Evolutionary conservation across 2,888 invertebrate species (phyloP).

Genomic region (Epistrophe grossulariae): DNA sequence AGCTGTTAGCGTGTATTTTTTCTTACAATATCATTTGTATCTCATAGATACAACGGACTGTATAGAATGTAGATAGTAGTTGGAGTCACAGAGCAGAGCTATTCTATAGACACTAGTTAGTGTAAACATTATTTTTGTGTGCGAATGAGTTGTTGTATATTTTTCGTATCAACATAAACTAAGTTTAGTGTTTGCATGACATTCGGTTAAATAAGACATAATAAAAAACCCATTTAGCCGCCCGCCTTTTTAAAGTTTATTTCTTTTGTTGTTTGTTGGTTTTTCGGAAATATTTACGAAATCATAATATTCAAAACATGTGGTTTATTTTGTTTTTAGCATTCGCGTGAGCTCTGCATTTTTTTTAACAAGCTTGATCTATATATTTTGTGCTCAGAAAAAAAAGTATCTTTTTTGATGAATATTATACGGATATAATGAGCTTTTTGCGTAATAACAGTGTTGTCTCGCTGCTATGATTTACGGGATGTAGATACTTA

Average conservation of each 20-base stretch:
- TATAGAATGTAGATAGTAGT: constrained; percentile 68
- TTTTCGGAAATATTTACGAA: constrained; percentile 22
- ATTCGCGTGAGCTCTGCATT: constrained; percentile 38
- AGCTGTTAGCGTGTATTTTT: constrained; percentile 69
- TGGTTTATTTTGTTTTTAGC: not conserved
- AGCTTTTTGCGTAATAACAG: constrained; percentile 46
- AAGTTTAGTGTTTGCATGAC: constrained; percentile 79
- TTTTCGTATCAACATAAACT: constrained; percentile 75
- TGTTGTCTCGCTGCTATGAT: constrained; percentile 40
- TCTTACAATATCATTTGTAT: constrained; percentile 21
- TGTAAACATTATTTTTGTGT: constrained; percentile 64
- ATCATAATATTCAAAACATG: constrained; percentile 7
- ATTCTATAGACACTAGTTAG: constrained; percentile 64
- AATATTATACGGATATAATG: not conserved
- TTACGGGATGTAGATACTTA: constrained; percentile 67
- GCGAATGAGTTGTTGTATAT: constrained; percentile 67
- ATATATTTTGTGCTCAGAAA: constrained; percentile 6
- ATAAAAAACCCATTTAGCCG: constrained; percentile 50
- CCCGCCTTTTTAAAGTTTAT: constrained; percentile 59
- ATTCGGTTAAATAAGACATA: constrained; percentile 79
- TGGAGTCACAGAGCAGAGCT: constrained; percentile 63
- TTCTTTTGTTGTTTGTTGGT: not conserved
- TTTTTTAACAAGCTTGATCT: constrained; percentile 21
- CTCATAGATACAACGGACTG: not conserved
- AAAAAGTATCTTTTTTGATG: constrained; percentile 26